A percentile compares a stretch with the other conserved stretches of the same genome.
Conservation (phyloP, 2,113 vertebrate genomes). For the Procavia capensis region DNA sequence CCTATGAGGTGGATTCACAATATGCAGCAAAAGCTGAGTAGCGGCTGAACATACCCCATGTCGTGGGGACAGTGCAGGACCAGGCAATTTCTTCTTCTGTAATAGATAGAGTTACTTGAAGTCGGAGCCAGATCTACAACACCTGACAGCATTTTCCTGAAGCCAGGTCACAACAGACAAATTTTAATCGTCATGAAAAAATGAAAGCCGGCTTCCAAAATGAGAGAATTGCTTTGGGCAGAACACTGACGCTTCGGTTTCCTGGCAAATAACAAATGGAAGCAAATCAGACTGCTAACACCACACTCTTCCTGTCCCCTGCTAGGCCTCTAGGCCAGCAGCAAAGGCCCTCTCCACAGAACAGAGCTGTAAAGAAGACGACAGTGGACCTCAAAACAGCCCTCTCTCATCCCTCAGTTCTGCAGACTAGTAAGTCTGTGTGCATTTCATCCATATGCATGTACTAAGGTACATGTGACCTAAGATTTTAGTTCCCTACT, state of each 20-base stretch:
- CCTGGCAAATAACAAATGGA: not conserved
- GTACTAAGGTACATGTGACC: not conserved
- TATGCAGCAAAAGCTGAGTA: not conserved
- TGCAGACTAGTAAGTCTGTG: not conserved
- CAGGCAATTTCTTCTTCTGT: not conserved
- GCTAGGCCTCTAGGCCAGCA: not conserved
- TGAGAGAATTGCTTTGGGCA: not conserved
- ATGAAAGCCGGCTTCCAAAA: conserved; percentile 24
- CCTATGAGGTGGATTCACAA: not conserved
- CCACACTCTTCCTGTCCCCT: not conserved
- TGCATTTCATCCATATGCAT: not conserved
- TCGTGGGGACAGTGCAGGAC: not conserved
- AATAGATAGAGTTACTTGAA: not conserved
- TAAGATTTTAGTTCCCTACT: not conserved
- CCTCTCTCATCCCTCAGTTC: not conserved
- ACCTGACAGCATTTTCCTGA: not conserved
- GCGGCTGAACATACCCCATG: not conserved
- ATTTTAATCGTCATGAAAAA: conserved; percentile 40
- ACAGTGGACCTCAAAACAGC: not conserved
- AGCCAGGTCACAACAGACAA: not conserved
- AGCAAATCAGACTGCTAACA: not conserved
- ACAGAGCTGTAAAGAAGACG: not conserved
- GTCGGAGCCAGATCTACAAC: not conserved
- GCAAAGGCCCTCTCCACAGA: not conserved
- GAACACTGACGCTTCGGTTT: not conserved